Evolutionary conservation across 2,797 vertebrate genomes (phyloP).

Genomic region (Galago senegalensis): DNA sequence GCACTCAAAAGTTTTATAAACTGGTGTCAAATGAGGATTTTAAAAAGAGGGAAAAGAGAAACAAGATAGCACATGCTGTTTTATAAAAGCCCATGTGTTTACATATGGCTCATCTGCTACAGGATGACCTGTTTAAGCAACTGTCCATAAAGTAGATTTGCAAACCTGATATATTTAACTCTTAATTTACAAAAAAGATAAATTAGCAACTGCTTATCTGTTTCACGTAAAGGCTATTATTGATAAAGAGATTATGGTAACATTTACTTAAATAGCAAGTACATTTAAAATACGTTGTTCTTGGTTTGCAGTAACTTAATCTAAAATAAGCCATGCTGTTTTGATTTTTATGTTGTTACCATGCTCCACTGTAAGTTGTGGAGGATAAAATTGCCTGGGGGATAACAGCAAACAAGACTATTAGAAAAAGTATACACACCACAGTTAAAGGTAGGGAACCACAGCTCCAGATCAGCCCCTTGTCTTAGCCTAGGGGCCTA

Average conservation of each 20-base stretch:
- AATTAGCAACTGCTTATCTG: constrained; percentile 7
- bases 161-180: background rate
- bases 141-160: background rate
- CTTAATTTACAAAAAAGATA: background rate
- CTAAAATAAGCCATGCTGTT: background rate
- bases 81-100: background rate
- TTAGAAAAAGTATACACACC: background rate
- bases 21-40: background rate
- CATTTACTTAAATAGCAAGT: constrained; percentile 18
- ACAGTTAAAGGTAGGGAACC: background rate
- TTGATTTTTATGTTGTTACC: background rate
- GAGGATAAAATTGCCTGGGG: background rate
- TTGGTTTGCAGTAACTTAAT: background rate
- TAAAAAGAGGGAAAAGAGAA: background rate
- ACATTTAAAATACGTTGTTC: background rate
- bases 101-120: background rate
- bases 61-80: background rate
- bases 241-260: background rate
- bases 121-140: background rate
- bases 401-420: background rate
- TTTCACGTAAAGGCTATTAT: background rate
- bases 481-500: background rate
- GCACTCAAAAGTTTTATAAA: background rate
- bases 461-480: background rate
- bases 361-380: background rate